Conservation (phyloP, 2,797 vertebrate genomes). For the Micromesistius poutassou region DNA sequence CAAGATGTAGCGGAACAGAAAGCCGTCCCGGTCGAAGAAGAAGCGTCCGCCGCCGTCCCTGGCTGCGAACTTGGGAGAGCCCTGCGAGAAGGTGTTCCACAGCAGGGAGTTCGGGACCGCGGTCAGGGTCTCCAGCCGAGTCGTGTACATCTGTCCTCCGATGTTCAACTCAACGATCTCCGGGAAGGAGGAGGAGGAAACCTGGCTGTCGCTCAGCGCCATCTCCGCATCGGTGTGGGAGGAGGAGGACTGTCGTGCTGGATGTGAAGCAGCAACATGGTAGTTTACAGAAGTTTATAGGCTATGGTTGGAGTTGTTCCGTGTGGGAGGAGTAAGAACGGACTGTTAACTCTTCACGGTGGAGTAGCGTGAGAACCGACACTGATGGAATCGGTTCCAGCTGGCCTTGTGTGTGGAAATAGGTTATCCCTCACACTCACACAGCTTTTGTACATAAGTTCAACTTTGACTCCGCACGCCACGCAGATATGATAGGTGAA, state of each 20-base stretch:
- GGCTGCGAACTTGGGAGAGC: conserved; percentile 67
- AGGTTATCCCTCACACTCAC: no score
- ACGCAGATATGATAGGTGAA: background rate
- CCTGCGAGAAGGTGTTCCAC: conserved; percentile 82
- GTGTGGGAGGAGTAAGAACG: background rate
- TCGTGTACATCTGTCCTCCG: conserved; percentile 90
- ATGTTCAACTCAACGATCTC: conserved; percentile 94
- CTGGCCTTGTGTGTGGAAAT: background rate
- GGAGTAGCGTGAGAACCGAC: background rate
- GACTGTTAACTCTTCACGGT: background rate
- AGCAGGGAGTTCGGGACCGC: conserved; percentile 81
- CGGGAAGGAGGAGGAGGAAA: conserved; percentile 54
- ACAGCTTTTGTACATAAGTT: background rate
- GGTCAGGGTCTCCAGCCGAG: conserved; percentile 82
- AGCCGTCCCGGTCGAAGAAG: conserved; percentile 92
- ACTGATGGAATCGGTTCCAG: no score
- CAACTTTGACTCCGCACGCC: background rate
- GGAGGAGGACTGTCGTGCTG: conserved; percentile 24
- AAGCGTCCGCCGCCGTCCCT: conserved; percentile 88
- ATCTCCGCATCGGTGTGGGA: conserved; percentile 42
- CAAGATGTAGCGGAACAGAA: conserved; percentile 89
- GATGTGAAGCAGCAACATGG: conserved; percentile 10
- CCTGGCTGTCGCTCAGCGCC: conserved; percentile 68
- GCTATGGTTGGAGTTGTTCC: background rate
- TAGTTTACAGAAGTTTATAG: background rate